These are phyloP conservation scores for Nixonia krombeini DNA, from an alignment of 1,140 invertebrate genomes.

Conservation along the genomic window DNA sequence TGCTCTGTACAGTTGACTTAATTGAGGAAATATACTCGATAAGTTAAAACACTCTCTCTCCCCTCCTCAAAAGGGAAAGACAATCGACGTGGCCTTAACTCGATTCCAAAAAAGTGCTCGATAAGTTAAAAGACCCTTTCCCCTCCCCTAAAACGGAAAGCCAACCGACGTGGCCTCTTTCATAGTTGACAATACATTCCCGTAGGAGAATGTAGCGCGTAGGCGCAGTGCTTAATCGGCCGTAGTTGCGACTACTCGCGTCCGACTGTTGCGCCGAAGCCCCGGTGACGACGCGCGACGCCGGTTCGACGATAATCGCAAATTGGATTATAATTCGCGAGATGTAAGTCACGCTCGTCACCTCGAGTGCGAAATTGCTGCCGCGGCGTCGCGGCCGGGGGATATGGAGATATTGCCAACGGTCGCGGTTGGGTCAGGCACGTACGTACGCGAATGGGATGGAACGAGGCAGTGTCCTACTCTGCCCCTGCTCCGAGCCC, in stretches of 20 bases:
- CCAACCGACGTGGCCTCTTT: too few relatives aligned
- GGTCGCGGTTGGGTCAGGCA: slow-evolving; percentile 28
- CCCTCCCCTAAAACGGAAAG: too few relatives aligned
- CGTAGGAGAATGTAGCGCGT: too few relatives aligned
- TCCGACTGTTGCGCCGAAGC: slow-evolving; percentile 19
- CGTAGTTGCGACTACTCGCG: slow-evolving; percentile 4
- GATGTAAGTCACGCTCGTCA: slow-evolving; percentile 69
- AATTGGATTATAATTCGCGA: slow-evolving; percentile 71
- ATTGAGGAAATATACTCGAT: too few relatives aligned
- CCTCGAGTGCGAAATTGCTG: slow-evolving; percentile 62
- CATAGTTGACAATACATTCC: too few relatives aligned
- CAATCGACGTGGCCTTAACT: too few relatives aligned
- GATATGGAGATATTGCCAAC: slow-evolving; percentile 23
- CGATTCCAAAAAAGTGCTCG: too few relatives aligned
- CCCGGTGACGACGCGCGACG: slow-evolving; percentile 25
- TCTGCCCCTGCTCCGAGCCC: slow-evolving; percentile 12
- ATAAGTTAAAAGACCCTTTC: too few relatives aligned
- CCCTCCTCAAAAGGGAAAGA: too few relatives aligned
- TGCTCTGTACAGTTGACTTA: too few relatives aligned
- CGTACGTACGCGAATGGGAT: slow-evolving; percentile 31
- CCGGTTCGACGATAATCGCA: slow-evolving; percentile 64
- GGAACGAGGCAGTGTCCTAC: slow-evolving; percentile 20
- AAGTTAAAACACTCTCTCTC: too few relatives aligned
- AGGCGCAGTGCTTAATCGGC: too few relatives aligned
- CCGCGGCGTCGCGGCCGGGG: slow-evolving; percentile 19